These are phyloP conservation scores for Eurosta solidaginis DNA, from an alignment of 1,140 invertebrate genomes.

Conservation along the genomic window DNA sequence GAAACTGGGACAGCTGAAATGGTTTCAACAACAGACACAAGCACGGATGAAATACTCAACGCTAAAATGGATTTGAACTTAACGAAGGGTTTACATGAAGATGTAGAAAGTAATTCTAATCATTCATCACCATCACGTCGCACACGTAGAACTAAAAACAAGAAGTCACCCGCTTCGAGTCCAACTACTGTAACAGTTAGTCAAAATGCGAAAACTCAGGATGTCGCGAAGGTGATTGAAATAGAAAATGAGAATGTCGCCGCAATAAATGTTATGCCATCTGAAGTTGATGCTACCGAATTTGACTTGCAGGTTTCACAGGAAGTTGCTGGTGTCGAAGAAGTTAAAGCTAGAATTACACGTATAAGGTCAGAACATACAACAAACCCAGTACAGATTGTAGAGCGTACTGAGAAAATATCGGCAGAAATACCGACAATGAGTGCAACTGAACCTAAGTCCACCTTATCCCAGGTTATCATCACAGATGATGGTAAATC, in stretches of 20 bases:
- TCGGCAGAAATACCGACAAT: too few relatives aligned
- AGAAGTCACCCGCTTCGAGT: background rate
- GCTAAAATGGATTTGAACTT: background rate
- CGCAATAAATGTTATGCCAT: background rate
- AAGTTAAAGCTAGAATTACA: background rate
- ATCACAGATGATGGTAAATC: too few relatives aligned
- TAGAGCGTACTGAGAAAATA: too few relatives aligned
- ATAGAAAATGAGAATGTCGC: background rate
- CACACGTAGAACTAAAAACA: background rate
- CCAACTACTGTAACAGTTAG: background rate
- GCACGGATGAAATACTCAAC: background rate
- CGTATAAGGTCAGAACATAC: background rate
- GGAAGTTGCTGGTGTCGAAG: background rate
- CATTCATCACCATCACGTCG: background rate
- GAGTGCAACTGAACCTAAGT: too few relatives aligned
- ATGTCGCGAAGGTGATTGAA: too few relatives aligned
- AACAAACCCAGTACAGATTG: too few relatives aligned
- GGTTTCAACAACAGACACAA: background rate
- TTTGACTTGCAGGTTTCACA: background rate
- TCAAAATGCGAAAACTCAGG: background rate
- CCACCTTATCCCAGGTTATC: too few relatives aligned
- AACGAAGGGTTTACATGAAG: background rate
- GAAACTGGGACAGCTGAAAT: too few relatives aligned
- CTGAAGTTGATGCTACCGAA: background rate
- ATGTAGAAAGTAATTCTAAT: background rate